Evolutionary conservation across 1,140 invertebrate genomes (phyloP).

Genomic region (Cydia splendana): DNA sequence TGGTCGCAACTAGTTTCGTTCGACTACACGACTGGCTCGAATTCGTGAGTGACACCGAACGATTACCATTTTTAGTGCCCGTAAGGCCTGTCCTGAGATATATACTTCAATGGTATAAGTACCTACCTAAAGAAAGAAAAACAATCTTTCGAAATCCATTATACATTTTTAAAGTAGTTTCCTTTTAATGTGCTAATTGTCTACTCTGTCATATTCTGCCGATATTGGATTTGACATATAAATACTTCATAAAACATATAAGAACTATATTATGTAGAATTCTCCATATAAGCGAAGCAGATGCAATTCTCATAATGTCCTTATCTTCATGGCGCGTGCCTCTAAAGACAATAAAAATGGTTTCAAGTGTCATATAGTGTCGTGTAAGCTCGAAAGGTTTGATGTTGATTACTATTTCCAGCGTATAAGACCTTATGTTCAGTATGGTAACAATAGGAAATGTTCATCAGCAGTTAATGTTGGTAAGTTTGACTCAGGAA

Average conservation of each 20-base stretch:
- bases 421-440: not conserved
- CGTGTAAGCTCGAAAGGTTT: not conserved
- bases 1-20: no score
- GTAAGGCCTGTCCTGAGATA: no score
- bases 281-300: slow-evolving; percentile 4
- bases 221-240: not conserved
- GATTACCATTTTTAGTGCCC: no score
- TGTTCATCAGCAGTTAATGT: slow-evolving; percentile 40
- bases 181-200: no score
- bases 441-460: slow-evolving; percentile 38
- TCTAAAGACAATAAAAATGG: slow-evolving; percentile 54
- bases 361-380: slow-evolving; percentile 45
- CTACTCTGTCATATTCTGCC: not conserved
- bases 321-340: slow-evolving; percentile 63
- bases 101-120: no score
- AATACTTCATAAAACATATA: not conserved
- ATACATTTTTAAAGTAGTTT: no score
- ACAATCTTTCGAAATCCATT: no score
- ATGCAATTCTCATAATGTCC: slow-evolving; percentile 38
- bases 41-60: no score
- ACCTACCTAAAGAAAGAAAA: no score
- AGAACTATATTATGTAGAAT: not conserved
- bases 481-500: not conserved
- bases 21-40: no score
- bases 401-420: not conserved